These are phyloP conservation scores for Pemphigus obesinymphae DNA, from an alignment of 1,140 invertebrate species.

Conservation along the genomic window DNA sequence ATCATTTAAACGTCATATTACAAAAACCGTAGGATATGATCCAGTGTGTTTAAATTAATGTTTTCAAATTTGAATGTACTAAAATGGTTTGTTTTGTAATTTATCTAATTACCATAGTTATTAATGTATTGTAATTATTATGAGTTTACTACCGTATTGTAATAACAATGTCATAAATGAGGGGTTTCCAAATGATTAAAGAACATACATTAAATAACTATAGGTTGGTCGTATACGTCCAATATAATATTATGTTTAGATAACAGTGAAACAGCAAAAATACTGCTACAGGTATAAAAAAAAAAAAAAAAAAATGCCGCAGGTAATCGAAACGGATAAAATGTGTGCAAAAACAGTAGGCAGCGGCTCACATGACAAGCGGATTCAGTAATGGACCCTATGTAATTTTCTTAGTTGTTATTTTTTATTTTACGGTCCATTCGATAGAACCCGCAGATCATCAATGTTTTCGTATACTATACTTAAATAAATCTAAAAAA, in stretches of 20 bases:
- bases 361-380: neutral
- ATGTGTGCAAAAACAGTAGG: conserved; percentile 34
- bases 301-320: neutral
- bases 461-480: neutral
- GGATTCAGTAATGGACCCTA: neutral
- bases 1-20: too few species aligned
- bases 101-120: too few species aligned
- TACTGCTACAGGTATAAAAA: neutral
- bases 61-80: too few species aligned
- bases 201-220: neutral
- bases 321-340: neutral
- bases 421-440: conserved; percentile 3
- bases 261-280: neutral
- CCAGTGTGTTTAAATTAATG: too few species aligned
- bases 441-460: neutral
- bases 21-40: too few species aligned
- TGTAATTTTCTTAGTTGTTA: conserved; percentile 22
- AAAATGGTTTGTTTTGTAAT: too few species aligned
- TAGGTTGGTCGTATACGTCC: neutral
- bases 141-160: too few species aligned
- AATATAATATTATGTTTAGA: neutral
- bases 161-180: neutral
- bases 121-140: too few species aligned
- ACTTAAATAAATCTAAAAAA: neutral
- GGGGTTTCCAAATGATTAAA: neutral